Percentiles rank a stretch among this genome's conserved stretches.
Conservation (phyloP, 2,113 vertebrate species). For the Odontophorus gujanensis region DNA sequence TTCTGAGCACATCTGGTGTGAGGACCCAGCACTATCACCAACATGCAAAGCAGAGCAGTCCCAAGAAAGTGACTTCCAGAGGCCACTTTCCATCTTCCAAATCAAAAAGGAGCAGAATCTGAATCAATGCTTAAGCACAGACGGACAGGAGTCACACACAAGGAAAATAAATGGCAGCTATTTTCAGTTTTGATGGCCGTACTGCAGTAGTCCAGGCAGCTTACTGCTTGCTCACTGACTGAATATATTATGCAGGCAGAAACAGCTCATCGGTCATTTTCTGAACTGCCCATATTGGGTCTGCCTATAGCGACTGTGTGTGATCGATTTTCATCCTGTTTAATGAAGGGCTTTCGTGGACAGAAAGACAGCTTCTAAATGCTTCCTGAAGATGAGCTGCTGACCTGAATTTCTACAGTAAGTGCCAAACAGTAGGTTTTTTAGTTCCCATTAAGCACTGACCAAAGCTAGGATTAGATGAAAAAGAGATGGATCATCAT, state of each 20-base stretch:
- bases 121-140: accelerated
- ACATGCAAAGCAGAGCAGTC: accelerated
- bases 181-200: not conserved
- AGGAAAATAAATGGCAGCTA: not conserved
- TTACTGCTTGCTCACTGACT: accelerated
- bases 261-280: not conserved
- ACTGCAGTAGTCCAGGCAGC: not conserved
- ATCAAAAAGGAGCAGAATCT: not conserved
- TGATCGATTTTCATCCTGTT: not conserved
- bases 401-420: constrained; percentile 1
- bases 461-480: not conserved
- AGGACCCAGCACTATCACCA: not conserved
- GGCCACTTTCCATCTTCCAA: not conserved
- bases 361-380: not conserved
- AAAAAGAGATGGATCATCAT: not conserved
- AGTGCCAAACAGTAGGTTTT: not conserved
- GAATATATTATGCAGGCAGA: not conserved
- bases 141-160: not conserved
- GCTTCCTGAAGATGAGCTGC: not conserved
- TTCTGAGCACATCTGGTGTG: not conserved
- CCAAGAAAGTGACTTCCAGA: not conserved
- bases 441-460: not conserved
- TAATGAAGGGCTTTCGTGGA: not conserved
- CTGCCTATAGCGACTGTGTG: not conserved
- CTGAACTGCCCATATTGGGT: not conserved